phyloP scores from a whole-genome alignment of 2,888 invertebrate species.

The Coremacera marginata region DNA sequence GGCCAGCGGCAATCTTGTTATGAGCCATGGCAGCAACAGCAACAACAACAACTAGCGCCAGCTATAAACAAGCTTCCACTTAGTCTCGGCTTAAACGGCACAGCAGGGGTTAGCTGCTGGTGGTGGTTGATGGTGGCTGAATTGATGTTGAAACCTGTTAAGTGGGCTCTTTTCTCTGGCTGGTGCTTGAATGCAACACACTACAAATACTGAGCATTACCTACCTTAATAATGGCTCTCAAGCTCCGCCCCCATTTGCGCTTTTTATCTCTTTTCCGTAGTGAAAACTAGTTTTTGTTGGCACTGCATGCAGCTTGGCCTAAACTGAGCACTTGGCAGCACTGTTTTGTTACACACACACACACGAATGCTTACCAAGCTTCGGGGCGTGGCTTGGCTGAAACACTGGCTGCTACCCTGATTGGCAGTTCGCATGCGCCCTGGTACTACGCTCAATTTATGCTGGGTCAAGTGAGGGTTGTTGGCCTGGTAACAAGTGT shows the following conservation, averaged over 20 bases:
- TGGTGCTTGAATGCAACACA: slow-evolving; percentile 15
- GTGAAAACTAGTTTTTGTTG: slow-evolving; percentile 52
- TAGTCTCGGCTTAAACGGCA: slow-evolving; percentile 31
- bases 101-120: slow-evolving; percentile 20
- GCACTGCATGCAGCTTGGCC: slow-evolving; percentile 14
- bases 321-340: slow-evolving; percentile 56
- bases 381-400: slow-evolving; percentile 42
- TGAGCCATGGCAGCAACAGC: neutral
- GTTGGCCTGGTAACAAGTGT: slow-evolving; percentile 42
- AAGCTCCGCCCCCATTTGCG: slow-evolving; percentile 42
- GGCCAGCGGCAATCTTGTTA: slow-evolving; percentile 42
- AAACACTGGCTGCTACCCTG: neutral
- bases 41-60: slow-evolving; percentile 32
- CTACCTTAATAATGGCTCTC: slow-evolving; percentile 61
- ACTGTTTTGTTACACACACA: slow-evolving; percentile 51
- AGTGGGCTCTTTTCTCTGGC: slow-evolving; percentile 50
- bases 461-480: slow-evolving; percentile 3
- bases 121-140: slow-evolving; percentile 31
- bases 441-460: slow-evolving; percentile 1
- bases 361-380: slow-evolving; percentile 27
- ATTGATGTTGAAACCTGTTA: slow-evolving; percentile 21
- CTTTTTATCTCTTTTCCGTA: slow-evolving; percentile 7
- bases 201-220: slow-evolving; percentile 56
- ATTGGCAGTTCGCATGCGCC: slow-evolving; percentile 50
- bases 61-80: slow-evolving; percentile 36